Conservation (phyloP, 2,797 vertebrate species). For the Heterohyrax brucei region DNA sequence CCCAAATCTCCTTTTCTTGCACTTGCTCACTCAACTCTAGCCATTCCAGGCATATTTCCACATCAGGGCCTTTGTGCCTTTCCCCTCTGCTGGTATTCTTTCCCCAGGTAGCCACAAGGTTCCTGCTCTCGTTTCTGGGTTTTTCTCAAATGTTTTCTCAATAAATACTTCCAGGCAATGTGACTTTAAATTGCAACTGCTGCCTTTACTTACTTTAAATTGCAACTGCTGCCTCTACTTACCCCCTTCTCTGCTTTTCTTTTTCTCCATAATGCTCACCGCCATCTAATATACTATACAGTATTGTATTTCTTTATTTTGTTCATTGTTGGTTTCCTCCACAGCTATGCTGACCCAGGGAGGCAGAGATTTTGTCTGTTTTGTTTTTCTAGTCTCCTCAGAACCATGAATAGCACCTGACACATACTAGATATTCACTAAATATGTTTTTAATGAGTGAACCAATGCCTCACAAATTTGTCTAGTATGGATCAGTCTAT, state of each 20-base stretch:
- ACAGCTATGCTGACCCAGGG: not conserved
- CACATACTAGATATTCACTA: not conserved
- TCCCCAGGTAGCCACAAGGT: not conserved
- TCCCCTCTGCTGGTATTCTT: not conserved
- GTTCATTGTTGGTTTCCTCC: not conserved
- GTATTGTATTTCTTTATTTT: not conserved
- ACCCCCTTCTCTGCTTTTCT: not conserved
- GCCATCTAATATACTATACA: not conserved
- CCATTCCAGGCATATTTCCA: not conserved
- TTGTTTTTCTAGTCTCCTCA: not conserved
- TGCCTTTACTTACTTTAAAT: not conserved
- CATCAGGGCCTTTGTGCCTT: not conserved
- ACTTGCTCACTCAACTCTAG: not conserved
- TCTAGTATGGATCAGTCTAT: too few species aligned
- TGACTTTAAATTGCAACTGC: not conserved
- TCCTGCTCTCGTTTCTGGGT: not conserved
- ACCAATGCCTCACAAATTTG: too few species aligned
- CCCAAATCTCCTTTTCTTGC: not conserved
- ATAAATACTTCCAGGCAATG: not conserved
- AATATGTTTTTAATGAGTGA: not conserved
- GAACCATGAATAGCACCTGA: not conserved
- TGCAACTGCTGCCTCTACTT: not conserved
- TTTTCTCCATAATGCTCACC: not conserved
- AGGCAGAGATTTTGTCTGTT: not conserved
- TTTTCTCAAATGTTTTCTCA: not conserved